Conservation (phyloP, 2,113 vertebrate species). For the Oreochromis tanganicae region DNA sequence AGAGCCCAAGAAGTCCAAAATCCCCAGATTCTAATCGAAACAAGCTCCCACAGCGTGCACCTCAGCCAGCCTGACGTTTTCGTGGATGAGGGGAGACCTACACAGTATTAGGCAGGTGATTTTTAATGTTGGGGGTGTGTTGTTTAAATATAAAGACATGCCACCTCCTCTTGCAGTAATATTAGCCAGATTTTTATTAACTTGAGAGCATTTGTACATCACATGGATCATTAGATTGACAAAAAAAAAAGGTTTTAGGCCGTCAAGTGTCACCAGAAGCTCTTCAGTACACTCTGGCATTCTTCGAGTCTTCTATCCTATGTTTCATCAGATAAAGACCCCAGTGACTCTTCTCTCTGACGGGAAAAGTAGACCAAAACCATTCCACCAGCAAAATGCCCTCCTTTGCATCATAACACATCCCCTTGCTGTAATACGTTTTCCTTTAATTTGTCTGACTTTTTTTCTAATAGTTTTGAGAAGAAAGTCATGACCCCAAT, state of each 20-base stretch:
- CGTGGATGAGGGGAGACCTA: neutral
- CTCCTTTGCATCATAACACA: neutral
- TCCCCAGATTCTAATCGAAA: neutral
- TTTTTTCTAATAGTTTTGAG: neutral
- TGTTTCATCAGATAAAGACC: neutral
- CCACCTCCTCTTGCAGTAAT: neutral
- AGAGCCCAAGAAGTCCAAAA: neutral
- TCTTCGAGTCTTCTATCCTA: neutral
- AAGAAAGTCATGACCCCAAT: neutral
- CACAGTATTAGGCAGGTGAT: neutral
- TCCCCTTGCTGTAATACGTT: neutral
- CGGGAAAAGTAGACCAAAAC: fast-evolving
- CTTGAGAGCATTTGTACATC: neutral
- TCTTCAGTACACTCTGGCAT: neutral
- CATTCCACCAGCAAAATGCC: neutral
- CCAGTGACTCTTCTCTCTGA: neutral
- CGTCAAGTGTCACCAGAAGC: neutral
- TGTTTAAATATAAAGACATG: neutral
- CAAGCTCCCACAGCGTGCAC: neutral
- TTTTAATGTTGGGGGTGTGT: neutral
- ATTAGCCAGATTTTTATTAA: neutral
- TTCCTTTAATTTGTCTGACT: neutral
- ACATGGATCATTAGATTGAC: neutral
- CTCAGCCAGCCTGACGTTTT: neutral
- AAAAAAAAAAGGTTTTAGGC: neutral